Evolutionary conservation across 2,797 vertebrate genomes (phyloP).

Genomic region (Momotus momota): DNA sequence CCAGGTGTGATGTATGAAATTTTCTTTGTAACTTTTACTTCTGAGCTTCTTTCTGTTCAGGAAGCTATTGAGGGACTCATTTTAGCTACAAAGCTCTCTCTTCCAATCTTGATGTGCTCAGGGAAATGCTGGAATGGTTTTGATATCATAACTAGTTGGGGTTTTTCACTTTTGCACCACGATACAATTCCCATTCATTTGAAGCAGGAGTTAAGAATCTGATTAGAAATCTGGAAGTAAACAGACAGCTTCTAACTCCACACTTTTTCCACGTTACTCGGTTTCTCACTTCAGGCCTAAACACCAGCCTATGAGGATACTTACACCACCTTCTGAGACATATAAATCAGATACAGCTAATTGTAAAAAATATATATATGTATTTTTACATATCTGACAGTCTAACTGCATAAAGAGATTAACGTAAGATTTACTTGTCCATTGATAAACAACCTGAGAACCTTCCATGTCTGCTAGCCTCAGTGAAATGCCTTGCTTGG

Average conservation of each 20-base stretch:
- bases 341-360: not conserved
- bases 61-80: not conserved
- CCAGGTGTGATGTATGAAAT: not conserved
- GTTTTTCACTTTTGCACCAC: not conserved
- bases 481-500: not conserved
- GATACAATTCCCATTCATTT: not conserved
- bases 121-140: not conserved
- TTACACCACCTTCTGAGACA: not conserved
- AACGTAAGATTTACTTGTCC: not conserved
- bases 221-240: not conserved
- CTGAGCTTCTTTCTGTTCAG: not conserved
- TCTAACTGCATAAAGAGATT: not conserved
- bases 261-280: not conserved
- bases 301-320: not conserved
- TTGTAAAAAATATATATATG: not conserved
- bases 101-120: not conserved
- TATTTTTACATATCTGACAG: not conserved
- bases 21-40: not conserved
- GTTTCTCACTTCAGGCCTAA: not conserved
- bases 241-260: slow-evolving; percentile 3
- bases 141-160: slow-evolving; percentile 14
- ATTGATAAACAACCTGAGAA: not conserved
- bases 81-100: not conserved
- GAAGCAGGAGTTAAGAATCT: not conserved
- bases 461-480: not conserved